Evolutionary conservation across 1,140 invertebrate species (phyloP).

Genomic region (Trichonephila clavipes): DNA sequence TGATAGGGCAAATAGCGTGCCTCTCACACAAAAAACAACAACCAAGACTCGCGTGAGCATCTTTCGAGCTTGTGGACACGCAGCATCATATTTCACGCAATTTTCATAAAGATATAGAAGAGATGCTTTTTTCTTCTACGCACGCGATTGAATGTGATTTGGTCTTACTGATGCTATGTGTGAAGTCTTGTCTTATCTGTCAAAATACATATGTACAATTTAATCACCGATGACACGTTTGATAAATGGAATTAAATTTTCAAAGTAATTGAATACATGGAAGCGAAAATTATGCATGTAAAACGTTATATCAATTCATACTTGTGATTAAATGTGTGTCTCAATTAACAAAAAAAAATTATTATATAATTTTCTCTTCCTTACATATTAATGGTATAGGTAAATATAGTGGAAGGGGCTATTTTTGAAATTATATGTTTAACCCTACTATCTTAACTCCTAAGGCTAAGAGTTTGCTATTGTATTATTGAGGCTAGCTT

Average conservation of each 20-base stretch:
- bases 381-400: too few species aligned
- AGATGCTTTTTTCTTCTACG: background rate
- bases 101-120: background rate
- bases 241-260: background rate
- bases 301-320: too few species aligned
- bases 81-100: slow-evolving; percentile 3
- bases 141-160: background rate
- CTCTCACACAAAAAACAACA: background rate
- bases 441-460: too few species aligned
- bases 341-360: too few species aligned
- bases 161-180: background rate
- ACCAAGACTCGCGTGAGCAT: background rate
- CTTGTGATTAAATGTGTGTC: too few species aligned
- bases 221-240: background rate
- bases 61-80: background rate
- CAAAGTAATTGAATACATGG: background rate
- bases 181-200: background rate
- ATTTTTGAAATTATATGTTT: too few species aligned
- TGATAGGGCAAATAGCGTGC: background rate
- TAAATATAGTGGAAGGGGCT: too few species aligned
- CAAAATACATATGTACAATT: background rate
- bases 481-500: too few species aligned
- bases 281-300: background rate
- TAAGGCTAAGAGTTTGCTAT: too few species aligned
- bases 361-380: too few species aligned